phyloP scores from a whole-genome alignment of 2,113 vertebrate genomes.

The Paracanthobrama guichenoti region DNA sequence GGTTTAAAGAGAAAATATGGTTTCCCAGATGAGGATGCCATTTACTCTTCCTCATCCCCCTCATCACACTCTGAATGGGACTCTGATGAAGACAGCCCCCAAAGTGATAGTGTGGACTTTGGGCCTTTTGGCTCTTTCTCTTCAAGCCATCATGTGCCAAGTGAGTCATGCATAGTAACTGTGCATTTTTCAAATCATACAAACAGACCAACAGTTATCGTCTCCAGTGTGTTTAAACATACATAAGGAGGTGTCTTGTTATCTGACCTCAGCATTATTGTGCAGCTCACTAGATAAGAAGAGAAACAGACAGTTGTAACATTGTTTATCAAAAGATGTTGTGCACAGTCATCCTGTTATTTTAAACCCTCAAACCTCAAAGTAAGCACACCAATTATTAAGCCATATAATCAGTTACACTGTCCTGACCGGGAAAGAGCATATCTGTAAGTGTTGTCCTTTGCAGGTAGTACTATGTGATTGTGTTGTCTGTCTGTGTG shows the following conservation, averaged over 20 bases:
- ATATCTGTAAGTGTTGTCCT: slow-evolving; percentile 9
- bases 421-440: background rate
- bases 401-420: background rate
- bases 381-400: background rate
- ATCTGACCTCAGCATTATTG: slow-evolving; percentile 9
- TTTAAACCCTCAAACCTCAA: slow-evolving; percentile 1
- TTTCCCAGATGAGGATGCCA: slow-evolving; percentile 86
- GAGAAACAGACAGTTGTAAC: slow-evolving; percentile 7
- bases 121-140: background rate
- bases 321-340: slow-evolving; percentile 10
- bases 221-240: background rate
- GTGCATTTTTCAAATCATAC: slow-evolving; percentile 11
- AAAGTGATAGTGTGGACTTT: slow-evolving; percentile 73
- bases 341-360: background rate
- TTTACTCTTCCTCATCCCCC: slow-evolving; percentile 84
- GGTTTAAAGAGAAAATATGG: slow-evolving; percentile 93
- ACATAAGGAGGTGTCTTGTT: background rate
- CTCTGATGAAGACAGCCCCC: slow-evolving; percentile 84
- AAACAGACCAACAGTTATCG: background rate
- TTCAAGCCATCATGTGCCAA: slow-evolving; percentile 1
- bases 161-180: background rate
- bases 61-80: slow-evolving; percentile 88
- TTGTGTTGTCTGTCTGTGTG: background rate
- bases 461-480: background rate
- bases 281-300: slow-evolving; percentile 36